Conservation (phyloP, 2,888 invertebrate species). For the Chaetoderma sp. region DNA sequence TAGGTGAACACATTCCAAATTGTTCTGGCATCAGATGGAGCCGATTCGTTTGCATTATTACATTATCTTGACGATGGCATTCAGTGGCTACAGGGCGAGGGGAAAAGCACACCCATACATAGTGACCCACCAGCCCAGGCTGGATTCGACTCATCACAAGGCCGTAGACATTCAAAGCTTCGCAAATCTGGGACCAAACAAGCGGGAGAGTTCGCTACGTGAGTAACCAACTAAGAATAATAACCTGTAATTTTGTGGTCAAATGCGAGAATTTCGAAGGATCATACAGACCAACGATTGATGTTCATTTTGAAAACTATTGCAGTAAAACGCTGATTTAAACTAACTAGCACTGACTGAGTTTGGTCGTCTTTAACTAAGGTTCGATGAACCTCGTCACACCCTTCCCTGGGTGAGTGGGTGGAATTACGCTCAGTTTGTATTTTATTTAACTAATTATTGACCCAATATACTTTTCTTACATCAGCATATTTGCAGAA, state of each 20-base stretch:
- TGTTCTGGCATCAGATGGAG: slow-evolving; percentile 80
- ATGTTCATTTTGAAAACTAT: too few species aligned
- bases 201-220: slow-evolving; percentile 84
- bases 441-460: too few species aligned
- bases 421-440: too few species aligned
- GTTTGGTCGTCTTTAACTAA: too few species aligned
- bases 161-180: slow-evolving; percentile 78
- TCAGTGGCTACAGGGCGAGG: slow-evolving; percentile 88
- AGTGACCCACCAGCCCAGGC: slow-evolving; percentile 94
- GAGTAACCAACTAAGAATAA: slow-evolving; percentile 65
- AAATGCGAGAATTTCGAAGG: too few species aligned
- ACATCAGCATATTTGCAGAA: too few species aligned
- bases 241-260: background rate
- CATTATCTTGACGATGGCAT: slow-evolving; percentile 89
- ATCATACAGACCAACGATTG: too few species aligned
- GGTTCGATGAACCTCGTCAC: too few species aligned
- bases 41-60: slow-evolving; percentile 86
- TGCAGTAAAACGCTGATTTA: too few species aligned
- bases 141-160: slow-evolving; percentile 89
- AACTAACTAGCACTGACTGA: too few species aligned
- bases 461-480: too few species aligned
- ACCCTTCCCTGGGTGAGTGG: too few species aligned
- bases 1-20: slow-evolving; percentile 90
- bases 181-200: slow-evolving; percentile 93
- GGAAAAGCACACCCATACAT: slow-evolving; percentile 77